Conservation (phyloP, 1,140 invertebrate genomes). For the Camponotus pennsylvanicus region DNA sequence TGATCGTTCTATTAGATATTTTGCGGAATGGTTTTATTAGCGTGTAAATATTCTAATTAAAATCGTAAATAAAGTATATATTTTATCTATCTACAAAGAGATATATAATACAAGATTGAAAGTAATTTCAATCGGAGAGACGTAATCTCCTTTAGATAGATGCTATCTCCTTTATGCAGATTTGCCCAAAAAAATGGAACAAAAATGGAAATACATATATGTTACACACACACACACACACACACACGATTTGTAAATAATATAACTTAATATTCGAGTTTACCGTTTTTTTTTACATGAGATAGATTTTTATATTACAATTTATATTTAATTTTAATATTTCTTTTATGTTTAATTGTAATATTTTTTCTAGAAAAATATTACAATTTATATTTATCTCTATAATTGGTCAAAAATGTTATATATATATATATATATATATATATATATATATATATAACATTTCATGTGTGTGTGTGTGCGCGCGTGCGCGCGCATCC, state of each 20-base stretch:
- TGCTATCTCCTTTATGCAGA: background rate
- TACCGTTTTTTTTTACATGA: conserved; percentile 71
- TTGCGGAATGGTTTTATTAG: background rate
- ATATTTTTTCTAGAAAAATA: too few species aligned
- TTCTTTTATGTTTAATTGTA: too few species aligned
- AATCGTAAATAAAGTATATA: background rate
- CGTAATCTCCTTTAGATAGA: background rate
- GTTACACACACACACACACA: too few species aligned
- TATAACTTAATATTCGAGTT: conserved; percentile 79
- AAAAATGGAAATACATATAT: background rate
- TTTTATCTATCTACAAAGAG: background rate
- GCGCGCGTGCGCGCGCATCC: too few species aligned
- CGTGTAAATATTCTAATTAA: background rate
- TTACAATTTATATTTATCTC: too few species aligned
- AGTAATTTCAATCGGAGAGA: background rate
- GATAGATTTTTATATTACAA: conserved; percentile 56
- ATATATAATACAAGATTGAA: background rate
- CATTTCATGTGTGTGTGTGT: background rate
- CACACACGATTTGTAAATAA: conserved; percentile 35
- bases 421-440: too few species aligned
- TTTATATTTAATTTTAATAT: too few species aligned
- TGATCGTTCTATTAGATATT: too few species aligned
- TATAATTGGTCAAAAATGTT: background rate
- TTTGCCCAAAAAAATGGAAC: background rate
- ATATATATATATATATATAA: background rate